A percentile compares a stretch with the other conserved stretches of the same genome.
Conservation (phyloP, 1,140 invertebrate genomes). For the Agrypnia vestita region DNA sequence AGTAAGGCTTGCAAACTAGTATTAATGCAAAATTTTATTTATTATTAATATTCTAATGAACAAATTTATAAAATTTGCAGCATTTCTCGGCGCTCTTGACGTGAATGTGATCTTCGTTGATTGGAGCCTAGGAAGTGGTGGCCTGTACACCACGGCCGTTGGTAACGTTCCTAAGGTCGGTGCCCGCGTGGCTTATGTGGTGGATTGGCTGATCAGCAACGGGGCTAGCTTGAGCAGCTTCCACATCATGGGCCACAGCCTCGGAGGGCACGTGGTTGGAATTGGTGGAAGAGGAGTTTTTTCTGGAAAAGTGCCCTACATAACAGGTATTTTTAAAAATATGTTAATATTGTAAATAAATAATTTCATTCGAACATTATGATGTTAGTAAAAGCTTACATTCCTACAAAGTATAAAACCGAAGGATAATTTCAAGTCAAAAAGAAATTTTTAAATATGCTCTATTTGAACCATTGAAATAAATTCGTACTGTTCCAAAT, state of each 20-base stretch:
- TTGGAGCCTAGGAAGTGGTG: conserved; percentile 69
- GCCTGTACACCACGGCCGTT: conserved; percentile 70
- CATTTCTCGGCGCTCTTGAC: conserved; percentile 67
- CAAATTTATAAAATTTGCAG: conserved; percentile 55
- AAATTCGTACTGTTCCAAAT: too few species aligned
- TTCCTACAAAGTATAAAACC: too few species aligned
- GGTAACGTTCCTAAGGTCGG: conserved; percentile 72
- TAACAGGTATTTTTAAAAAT: conserved; percentile 48
- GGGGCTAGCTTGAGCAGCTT: conserved; percentile 70
- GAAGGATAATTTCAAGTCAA: too few species aligned
- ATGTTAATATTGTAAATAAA: too few species aligned
- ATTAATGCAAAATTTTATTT: too few species aligned
- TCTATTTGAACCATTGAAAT: too few species aligned
- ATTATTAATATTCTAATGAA: too few species aligned
- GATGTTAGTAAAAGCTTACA: too few species aligned
- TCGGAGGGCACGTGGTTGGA: conserved; percentile 88
- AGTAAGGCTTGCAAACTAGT: too few species aligned
- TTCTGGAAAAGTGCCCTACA: conserved; percentile 51
- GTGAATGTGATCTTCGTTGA: conserved; percentile 76
- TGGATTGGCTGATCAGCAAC: conserved; percentile 71
- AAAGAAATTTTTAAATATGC: too few species aligned
- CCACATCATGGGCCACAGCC: conserved; percentile 88
- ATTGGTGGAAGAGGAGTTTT: conserved; percentile 77
- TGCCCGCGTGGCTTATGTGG: conserved; percentile 69
- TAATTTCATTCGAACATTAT: too few species aligned